phyloP scores from a whole-genome alignment of 2,888 invertebrate genomes.

The Parochlus steinenii region DNA sequence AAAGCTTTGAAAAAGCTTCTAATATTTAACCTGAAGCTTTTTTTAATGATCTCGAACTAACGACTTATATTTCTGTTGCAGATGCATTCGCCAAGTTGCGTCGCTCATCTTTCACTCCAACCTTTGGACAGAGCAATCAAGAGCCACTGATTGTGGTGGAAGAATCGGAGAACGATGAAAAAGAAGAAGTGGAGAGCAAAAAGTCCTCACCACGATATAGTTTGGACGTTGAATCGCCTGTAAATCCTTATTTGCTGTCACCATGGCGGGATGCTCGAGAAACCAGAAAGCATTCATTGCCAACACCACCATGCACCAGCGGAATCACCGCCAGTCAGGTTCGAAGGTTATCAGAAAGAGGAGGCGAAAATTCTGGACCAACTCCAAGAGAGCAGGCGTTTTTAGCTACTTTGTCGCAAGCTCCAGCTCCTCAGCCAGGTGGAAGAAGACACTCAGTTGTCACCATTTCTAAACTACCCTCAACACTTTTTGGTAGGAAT shows the following conservation, averaged over 20 bases:
- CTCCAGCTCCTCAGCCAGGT: slow-evolving; percentile 51
- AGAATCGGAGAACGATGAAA: slow-evolving; percentile 51
- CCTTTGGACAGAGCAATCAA: slow-evolving; percentile 35
- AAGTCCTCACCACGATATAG: slow-evolving; percentile 42
- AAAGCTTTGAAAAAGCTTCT: too few relatives aligned
- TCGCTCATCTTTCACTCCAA: slow-evolving; percentile 46
- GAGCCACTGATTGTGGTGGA: slow-evolving; percentile 74
- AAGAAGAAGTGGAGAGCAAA: slow-evolving; percentile 35
- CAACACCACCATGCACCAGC: slow-evolving; percentile 68
- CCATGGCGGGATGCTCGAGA: slow-evolving; percentile 62
- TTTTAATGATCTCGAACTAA: too few relatives aligned
- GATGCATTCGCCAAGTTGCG: slow-evolving; percentile 19
- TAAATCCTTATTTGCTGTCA: slow-evolving; percentile 64
- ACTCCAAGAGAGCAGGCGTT: slow-evolving; percentile 68
- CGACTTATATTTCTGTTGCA: neutral
- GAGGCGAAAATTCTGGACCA: slow-evolving; percentile 56
- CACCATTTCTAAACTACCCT: slow-evolving; percentile 67
- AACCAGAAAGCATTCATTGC: slow-evolving; percentile 64
- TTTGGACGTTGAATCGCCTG: slow-evolving; percentile 59
- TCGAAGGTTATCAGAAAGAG: slow-evolving; percentile 61
- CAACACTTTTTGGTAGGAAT: slow-evolving; percentile 56
- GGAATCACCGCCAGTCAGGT: slow-evolving; percentile 81
- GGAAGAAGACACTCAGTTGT: slow-evolving; percentile 74
- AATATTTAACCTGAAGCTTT: too few relatives aligned
- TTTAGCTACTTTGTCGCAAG: slow-evolving; percentile 61